Evolutionary conservation across 1,140 invertebrate species (phyloP), one percentile per base, ranked within the genome.

Genomic region (Conopomorpha cramerella): DNA sequence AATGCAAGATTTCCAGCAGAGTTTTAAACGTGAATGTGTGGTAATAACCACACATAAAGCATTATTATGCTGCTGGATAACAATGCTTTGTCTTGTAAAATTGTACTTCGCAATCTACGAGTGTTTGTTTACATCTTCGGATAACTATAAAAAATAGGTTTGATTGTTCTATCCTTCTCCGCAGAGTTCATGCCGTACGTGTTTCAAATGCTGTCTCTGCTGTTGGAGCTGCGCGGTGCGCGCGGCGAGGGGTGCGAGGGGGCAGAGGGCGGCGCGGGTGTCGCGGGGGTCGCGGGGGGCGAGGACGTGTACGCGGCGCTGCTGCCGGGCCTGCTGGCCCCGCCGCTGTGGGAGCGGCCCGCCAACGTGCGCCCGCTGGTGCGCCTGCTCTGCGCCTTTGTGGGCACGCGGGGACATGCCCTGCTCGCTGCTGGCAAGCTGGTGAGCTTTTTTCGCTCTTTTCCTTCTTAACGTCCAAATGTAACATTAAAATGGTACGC

Each of bases 141-240:
- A n/a, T n/a, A n/a, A n/a, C n/a, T n/a, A n/a, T n/a, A n/a, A n/a
- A n/a, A n/a, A n/a, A n/a, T n/a, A n/a, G n/a, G n/a, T n/a, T n/a
- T n/a, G n/a, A n/a, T n/a, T n/a, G n/a, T n/a, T n/a, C n/a, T n/a
- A n/a, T n/a, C n/a, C n/a, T n/a, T n/a, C n/a, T n/a, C 79, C 79
- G 2, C 61, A 91, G 96, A 98, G 78, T 98, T 98, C 81, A 89
- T 97, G 67, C 96, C 96, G 1, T 98, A 99, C 71, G 91, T 96
- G 19, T 97, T 98, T 68, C 96, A 99, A 91, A 87, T 99, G 60
- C 77, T 98, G 18, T 94, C 95, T 0, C 78, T 98, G 3, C 76
- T 98, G 18, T 81, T 99, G 61, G 95, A 98, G 77, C 76, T 93
- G 36, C 88, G 91, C 41, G 77, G 80, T 7, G 41, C 50, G 33